phyloP scores from a whole-genome alignment of 2,888 invertebrate genomes.

The Apamea crenata region DNA sequence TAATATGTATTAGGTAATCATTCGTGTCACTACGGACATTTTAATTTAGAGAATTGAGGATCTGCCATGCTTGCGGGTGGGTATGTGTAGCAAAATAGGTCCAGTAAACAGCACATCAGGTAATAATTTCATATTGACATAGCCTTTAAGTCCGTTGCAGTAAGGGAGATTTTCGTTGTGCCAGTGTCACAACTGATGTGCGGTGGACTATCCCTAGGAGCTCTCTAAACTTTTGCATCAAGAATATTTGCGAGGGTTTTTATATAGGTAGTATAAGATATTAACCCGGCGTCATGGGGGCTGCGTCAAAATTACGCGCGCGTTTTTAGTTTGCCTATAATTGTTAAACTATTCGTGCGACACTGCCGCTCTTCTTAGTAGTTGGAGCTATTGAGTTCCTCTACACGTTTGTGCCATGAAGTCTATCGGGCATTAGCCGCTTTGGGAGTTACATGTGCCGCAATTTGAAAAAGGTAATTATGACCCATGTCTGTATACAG shows the following conservation, averaged over 20 bases:
- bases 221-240: neutral
- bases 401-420: no score
- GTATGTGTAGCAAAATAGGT: neutral
- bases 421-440: no score
- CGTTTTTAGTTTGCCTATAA: no score
- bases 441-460: no score
- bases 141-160: neutral
- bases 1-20: conserved; percentile 20
- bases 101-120: neutral
- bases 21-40: neutral
- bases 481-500: no score
- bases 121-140: neutral
- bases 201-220: neutral
- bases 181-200: neutral
- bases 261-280: neutral
- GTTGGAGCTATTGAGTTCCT: no score
- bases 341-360: no score
- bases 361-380: no score
- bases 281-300: no score
- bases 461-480: no score
- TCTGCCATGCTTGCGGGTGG: neutral
- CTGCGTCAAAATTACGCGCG: no score
- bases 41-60: neutral
- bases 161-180: neutral
- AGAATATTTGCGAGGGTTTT: neutral